Conservation (phyloP, 2,797 vertebrate genomes). For the Nannoperca australis region DNA sequence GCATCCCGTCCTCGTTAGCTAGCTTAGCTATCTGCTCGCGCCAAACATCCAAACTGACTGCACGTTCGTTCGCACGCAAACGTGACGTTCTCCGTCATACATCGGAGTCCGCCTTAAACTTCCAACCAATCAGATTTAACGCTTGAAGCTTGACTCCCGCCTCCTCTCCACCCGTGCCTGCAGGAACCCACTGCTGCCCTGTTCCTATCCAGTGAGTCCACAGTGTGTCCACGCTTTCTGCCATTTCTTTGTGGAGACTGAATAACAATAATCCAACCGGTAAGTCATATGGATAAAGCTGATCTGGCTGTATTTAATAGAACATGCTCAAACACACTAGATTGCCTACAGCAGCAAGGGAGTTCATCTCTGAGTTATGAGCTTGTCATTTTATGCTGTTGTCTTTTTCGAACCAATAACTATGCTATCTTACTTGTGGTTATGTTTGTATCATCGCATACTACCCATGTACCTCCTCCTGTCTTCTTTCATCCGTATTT, state of each 20-base stretch:
- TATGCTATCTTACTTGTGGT: background rate
- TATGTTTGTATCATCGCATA: background rate
- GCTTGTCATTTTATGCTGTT: background rate
- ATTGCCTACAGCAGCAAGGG: background rate
- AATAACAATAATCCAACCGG: background rate
- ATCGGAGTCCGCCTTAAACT: fast-evolving
- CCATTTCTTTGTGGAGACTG: background rate
- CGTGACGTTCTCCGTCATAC: constrained; percentile 3
- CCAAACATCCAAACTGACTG: constrained; percentile 41
- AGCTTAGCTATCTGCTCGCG: constrained; percentile 42
- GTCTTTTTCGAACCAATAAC: background rate
- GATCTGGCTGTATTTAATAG: fast-evolving
- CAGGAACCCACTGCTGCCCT: fast-evolving
- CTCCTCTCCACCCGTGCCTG: background rate
- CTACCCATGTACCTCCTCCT: background rate
- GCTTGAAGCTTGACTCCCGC: background rate
- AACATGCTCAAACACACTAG: background rate
- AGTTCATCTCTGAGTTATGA: background rate
- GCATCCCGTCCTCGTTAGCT: background rate
- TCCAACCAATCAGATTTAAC: constrained; percentile 50
- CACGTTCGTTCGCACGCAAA: background rate
- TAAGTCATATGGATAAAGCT: constrained; percentile 1
- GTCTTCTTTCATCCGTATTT: background rate
- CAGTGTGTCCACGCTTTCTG: background rate
- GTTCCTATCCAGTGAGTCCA: fast-evolving